Base-by-base conservation (phyloP, 2,113 vertebrate species). In the Ondatra zibethicus region DNA sequence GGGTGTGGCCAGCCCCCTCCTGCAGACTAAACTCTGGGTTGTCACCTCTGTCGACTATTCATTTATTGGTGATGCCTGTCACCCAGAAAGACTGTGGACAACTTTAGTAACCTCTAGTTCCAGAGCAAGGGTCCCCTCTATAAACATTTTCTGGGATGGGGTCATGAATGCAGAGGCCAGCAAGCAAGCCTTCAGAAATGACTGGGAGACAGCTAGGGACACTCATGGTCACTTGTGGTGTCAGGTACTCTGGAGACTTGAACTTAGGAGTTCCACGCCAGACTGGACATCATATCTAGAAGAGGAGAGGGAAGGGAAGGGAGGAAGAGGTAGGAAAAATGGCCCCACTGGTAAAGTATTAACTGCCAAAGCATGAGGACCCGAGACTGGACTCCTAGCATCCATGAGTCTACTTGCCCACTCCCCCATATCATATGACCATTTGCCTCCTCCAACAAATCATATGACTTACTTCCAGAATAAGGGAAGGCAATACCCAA, bases 161-260 rank as follows among this genome's bases (percentile, higher is more conserved):
- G 0, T 16, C 5, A n/a, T 47, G 47, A 0, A 0, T 36, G 6
- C 4, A 2, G 21, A 63, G 70, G 16, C 33, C 68, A n/a, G 65
- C 42, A 27, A 42, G 65, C 50, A 27, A 63, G 78, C 42, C 65
- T 68, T 84, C 19, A 1, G 66, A 13, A 55, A 45, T 45, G 75
- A 39, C 78, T 3, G 4, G 47, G 65, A 63, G 65, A 36, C 9
- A n/a, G 16, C 9, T 50, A 45, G n/a, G 76, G 17, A 65, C 47
- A 21, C 3, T 7, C 21, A n/a, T 4, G 92, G 45, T 17, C 17
- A 45, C 3, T 2, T 39, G 55, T 25, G 52, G 36, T n/a, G 39
- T 39, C 31, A 65, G 52, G 25, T 39, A 3, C 63, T 72, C 9
- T 45, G 52, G 31, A 82, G 86, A 45, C 33, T 16, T 14, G 65